These are phyloP conservation scores for Anthonomus grandis DNA, from an alignment of 1,140 invertebrate species.

Conservation along the genomic window DNA sequence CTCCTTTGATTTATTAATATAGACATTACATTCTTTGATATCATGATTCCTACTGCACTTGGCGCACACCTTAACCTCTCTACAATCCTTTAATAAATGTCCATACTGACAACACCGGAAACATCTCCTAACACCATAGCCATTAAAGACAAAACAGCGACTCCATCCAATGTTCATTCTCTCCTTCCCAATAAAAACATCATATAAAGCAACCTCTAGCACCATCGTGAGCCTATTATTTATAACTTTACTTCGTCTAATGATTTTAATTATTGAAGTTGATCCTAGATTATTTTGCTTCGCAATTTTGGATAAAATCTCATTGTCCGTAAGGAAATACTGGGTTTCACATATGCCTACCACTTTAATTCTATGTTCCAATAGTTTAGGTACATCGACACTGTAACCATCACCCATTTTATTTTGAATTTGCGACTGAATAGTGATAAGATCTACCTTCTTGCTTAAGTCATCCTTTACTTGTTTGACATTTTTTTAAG, in stretches of 20 bases:
- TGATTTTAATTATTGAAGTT: constrained; percentile 4
- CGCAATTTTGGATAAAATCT: constrained; percentile 12
- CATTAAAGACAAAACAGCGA: background rate
- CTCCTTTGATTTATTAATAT: no score
- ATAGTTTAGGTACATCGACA: constrained; percentile 2
- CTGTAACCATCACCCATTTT: background rate
- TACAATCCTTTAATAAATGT: background rate
- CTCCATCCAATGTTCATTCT: no score
- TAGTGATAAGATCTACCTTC: background rate
- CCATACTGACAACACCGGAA: constrained; percentile 13
- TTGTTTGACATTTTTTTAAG: no score
- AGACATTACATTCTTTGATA: constrained; percentile 2
- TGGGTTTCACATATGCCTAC: constrained; percentile 5
- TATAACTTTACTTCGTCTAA: constrained; percentile 4
- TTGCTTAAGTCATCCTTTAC: no score
- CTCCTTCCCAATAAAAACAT: no score
- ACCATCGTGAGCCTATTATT: constrained; percentile 10
- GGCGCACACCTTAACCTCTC: constrained; percentile 9
- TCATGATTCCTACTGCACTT: constrained; percentile 13
- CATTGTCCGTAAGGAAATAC: constrained; percentile 11
- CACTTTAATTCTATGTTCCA: constrained; percentile 12
- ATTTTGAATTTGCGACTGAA: background rate
- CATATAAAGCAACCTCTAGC: constrained; percentile 1
- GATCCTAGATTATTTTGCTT: constrained; percentile 8
- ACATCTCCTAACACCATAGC: constrained; percentile 11